Evolutionary conservation across 92 coral and sea anemone species (phyloP).

Genomic region (Epizoanthus ramosus): DNA sequence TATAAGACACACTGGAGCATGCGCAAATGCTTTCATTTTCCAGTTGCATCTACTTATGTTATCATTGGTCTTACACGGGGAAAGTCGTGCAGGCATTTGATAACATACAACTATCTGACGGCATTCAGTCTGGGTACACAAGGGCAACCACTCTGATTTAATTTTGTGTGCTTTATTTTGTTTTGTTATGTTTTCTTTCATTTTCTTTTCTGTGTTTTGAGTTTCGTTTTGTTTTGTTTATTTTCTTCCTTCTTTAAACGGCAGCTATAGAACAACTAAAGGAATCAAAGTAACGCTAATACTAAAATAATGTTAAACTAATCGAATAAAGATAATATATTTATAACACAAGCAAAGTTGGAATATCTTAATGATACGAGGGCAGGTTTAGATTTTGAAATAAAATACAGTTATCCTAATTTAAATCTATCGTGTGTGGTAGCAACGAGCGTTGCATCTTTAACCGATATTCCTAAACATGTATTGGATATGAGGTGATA

Average conservation of each 20-base stretch:
- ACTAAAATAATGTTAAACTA: not conserved
- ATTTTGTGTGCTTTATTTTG: slow-evolving; percentile 32
- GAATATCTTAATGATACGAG: not conserved
- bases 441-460: not conserved
- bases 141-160: slow-evolving; percentile 71
- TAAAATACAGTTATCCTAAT: not conserved
- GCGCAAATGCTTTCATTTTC: too few species aligned
- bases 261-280: not conserved
- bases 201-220: not conserved
- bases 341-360: not conserved
- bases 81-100: not conserved
- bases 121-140: slow-evolving; percentile 87
- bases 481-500: too few species aligned
- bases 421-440: not conserved
- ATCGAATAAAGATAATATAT: not conserved
- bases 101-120: not conserved
- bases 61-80: not conserved
- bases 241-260: slow-evolving; percentile 1
- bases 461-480: too few species aligned
- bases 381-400: not conserved
- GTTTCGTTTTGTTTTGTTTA: slow-evolving; percentile 13
- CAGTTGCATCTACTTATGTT: too few species aligned
- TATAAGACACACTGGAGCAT: too few species aligned
- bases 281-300: not conserved
- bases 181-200: slow-evolving; percentile 10